These are phyloP conservation scores for Periophthalmus modestus DNA, from an alignment of 2,113 vertebrate species.

Conservation along the genomic window DNA sequence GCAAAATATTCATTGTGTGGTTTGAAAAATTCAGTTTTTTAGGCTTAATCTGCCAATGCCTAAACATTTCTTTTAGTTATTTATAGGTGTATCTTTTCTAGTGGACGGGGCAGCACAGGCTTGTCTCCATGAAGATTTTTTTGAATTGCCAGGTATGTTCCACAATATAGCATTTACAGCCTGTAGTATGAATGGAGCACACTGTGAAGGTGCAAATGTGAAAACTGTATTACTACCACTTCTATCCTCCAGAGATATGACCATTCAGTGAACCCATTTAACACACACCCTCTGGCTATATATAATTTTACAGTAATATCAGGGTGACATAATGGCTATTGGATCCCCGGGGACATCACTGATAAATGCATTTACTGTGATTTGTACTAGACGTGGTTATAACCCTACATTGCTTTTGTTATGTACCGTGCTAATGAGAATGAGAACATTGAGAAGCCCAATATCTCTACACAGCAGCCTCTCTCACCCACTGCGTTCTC, in stretches of 20 bases:
- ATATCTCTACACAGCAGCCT: slow-evolving; percentile 59
- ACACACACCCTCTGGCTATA: neutral
- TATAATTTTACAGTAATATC: neutral
- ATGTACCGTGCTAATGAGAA: slow-evolving; percentile 1
- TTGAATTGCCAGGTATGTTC: no score
- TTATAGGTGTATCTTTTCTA: no score
- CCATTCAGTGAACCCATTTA: neutral
- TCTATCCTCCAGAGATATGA: neutral
- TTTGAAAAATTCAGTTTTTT: slow-evolving; percentile 12
- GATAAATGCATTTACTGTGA: neutral
- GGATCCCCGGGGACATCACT: neutral
- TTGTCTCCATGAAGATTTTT: no score
- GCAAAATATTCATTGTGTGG: slow-evolving; percentile 35
- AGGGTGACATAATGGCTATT: neutral
- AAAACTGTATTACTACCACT: neutral
- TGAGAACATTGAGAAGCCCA: neutral
- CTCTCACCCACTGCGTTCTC: slow-evolving; percentile 10
- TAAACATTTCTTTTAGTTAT: neutral
- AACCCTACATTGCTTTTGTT: neutral
- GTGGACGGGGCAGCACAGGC: no score
- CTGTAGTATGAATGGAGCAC: neutral
- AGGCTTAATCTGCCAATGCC: neutral
- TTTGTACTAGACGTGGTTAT: neutral
- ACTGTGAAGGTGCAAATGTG: neutral
- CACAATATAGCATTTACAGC: no score